These are phyloP conservation scores for Acanthopleura granulata DNA, from an alignment of 2,888 invertebrate genomes.

Conservation along the genomic window DNA sequence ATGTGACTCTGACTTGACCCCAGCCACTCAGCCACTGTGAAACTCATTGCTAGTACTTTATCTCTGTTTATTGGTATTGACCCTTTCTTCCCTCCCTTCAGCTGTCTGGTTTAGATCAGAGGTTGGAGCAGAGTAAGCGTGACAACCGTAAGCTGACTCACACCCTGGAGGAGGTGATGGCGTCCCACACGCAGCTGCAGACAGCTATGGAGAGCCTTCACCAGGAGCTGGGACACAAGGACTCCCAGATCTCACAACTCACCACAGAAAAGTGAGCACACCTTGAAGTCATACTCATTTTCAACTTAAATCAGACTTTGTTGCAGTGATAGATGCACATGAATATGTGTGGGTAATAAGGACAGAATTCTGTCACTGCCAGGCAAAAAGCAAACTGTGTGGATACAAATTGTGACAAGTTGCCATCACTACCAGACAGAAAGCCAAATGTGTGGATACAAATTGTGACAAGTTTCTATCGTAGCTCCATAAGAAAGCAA, in stretches of 20 bases:
- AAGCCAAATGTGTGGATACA: no score
- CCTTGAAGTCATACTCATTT: not conserved
- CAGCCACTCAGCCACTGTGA: no score
- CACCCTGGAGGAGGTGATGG: conserved; percentile 64
- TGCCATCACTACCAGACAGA: no score
- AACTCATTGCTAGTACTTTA: no score
- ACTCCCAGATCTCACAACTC: conserved; percentile 49
- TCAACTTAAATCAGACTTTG: not conserved
- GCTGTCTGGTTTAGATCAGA: conserved; percentile 40
- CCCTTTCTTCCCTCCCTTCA: not conserved
- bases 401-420: no score
- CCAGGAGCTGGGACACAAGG: conserved; percentile 59
- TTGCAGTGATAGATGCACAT: not conserved
- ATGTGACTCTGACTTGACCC: no score
- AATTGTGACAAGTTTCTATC: no score
- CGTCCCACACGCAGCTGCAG: conserved; percentile 63
- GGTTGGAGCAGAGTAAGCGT: conserved; percentile 56
- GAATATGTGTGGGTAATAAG: not conserved
- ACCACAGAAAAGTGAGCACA: conserved; percentile 45
- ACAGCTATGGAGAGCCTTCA: conserved; percentile 60
- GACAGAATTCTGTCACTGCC: no score
- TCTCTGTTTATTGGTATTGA: no score
- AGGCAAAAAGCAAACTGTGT: no score
- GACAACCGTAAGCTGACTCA: conserved; percentile 62
- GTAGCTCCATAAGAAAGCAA: no score